Evolutionary conservation across 2,113 vertebrate species (phyloP).

Genomic region (Passer domesticus): DNA sequence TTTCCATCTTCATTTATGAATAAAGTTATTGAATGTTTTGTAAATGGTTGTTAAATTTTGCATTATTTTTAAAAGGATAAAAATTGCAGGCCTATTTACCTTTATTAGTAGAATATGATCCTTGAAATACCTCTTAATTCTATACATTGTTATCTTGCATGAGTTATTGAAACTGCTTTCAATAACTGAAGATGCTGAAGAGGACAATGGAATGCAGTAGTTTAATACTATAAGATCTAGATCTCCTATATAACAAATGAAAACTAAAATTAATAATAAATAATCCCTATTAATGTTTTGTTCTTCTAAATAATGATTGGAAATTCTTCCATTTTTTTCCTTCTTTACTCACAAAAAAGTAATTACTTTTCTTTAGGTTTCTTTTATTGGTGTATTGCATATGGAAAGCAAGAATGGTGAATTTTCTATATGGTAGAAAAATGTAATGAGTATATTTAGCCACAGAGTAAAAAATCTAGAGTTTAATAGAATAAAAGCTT

Average conservation of each 20-base stretch:
- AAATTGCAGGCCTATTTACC: not conserved
- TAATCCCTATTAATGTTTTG: not conserved
- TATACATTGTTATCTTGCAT: not conserved
- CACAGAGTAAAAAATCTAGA: conserved; percentile 10
- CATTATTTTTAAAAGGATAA: not conserved
- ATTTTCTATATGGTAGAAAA: not conserved
- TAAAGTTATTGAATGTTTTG: not conserved
- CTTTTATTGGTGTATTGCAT: not conserved
- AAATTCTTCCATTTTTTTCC: not conserved
- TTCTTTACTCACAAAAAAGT: not conserved
- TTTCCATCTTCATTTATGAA: not conserved
- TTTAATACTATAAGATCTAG: not conserved
- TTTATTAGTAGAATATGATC: not conserved
- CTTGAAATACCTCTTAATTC: not conserved
- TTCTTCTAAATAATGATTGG: not conserved
- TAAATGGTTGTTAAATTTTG: fast-evolving
- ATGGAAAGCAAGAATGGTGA: not conserved
- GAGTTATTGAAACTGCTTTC: not conserved
- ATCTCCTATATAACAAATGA: not conserved
- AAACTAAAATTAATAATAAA: not conserved
- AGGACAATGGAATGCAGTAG: not conserved
- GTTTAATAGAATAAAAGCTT: conserved; percentile 19
- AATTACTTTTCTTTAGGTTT: not conserved
- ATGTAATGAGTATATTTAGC: not conserved
- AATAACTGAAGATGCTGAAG: not conserved